A percentile compares a stretch with the other conserved stretches of the same genome.
Evolutionary conservation across 2,113 vertebrate species (phyloP).

Genomic region (Pelvicachromis taeniatus): DNA sequence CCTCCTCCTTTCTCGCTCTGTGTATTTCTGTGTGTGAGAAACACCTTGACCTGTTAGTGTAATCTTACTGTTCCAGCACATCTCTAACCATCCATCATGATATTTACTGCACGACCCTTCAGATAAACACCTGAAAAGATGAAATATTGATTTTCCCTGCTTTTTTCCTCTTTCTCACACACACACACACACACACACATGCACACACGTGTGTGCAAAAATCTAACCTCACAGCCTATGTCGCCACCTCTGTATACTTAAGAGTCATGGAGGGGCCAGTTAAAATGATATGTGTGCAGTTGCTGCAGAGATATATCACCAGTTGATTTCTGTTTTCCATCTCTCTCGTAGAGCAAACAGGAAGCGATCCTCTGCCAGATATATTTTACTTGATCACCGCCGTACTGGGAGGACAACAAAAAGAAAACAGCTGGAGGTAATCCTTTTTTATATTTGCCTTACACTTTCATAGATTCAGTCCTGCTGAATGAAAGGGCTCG

Average conservation of each 20-base stretch:
- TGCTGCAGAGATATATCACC: neutral
- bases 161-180: neutral
- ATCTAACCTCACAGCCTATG: neutral
- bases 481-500: neutral
- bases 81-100: constrained; percentile 37
- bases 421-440: neutral
- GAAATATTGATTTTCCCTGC: constrained; percentile 56
- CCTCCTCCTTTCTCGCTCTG: neutral
- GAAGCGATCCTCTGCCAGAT: neutral
- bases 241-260: constrained; percentile 5
- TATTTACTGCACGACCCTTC: constrained; percentile 25
- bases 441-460: neutral
- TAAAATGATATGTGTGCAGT: constrained; percentile 3
- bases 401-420: neutral
- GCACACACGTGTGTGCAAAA: neutral
- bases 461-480: neutral
- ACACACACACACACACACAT: neutral
- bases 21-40: neutral
- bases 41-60: neutral
- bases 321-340: neutral
- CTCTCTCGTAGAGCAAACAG: neutral
- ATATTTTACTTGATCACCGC: neutral
- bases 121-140: constrained; percentile 53
- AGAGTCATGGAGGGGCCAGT: neutral
- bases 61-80: neutral